phyloP scores from a whole-genome alignment of 2,113 vertebrate genomes.

The Notothenia coriiceps region DNA sequence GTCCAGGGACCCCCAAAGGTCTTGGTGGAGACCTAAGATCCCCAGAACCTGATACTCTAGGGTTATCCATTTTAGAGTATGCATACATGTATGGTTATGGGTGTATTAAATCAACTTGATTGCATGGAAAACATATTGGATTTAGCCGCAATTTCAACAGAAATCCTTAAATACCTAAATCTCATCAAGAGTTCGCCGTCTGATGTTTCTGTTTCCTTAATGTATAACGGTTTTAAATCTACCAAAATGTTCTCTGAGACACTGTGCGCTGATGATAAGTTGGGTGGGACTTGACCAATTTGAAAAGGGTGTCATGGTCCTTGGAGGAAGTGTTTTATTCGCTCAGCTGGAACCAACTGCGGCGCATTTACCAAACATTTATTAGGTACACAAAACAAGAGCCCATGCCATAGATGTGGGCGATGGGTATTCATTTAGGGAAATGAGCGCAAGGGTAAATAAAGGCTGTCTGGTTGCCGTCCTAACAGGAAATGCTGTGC shows the following conservation, averaged over 20 bases:
- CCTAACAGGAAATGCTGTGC: conserved; percentile 82
- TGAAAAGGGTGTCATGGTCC: conserved; percentile 24
- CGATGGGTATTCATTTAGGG: conserved; percentile 78
- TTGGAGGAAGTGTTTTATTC: conserved; percentile 13
- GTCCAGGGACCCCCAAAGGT: too few species aligned
- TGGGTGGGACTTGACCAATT: conserved; percentile 1
- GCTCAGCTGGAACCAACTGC: conserved; percentile 68
- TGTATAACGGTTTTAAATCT: too few species aligned
- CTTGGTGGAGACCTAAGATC: too few species aligned
- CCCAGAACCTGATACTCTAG: too few species aligned
- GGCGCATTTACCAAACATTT: conserved; percentile 77
- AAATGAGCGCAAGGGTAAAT: conserved; percentile 82
- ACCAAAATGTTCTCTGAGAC: background rate
- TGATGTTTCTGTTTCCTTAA: too few species aligned
- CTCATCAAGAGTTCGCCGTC: background rate
- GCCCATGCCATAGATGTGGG: conserved; percentile 76
- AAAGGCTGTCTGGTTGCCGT: conserved; percentile 80
- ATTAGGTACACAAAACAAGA: conserved; percentile 77
- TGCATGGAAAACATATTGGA: background rate
- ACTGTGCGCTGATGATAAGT: background rate
- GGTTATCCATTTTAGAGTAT: background rate
- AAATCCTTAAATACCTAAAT: background rate
- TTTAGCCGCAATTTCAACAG: background rate
- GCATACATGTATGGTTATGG: background rate
- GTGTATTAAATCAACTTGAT: background rate